Evolutionary conservation across 2,888 invertebrate species (phyloP), one percentile per base, ranked within the genome.

Genomic region (Ornithoptera alexandrae): DNA sequence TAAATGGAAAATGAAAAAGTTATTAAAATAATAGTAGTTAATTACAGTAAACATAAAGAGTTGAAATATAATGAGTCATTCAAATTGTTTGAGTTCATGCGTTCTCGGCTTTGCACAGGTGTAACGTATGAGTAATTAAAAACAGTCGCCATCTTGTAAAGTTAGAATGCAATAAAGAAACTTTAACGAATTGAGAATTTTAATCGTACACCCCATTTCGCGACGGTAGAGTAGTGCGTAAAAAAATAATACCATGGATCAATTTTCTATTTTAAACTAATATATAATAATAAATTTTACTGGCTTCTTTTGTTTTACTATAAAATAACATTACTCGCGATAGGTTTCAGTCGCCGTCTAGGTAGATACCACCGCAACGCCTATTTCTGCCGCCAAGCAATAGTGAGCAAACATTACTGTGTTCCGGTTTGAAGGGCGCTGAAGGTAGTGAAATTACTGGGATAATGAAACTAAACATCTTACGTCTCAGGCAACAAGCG

Each of bases 181-280:
- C 46, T 69, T 60, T 69, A 56, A 65, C 61, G 59, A 65, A 69
- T 69, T 65, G 53, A 53, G 65, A 69, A 65, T 69, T 61, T 69
- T 61, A 65, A 61, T 61, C 56, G 65, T n/a, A 61, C 3, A 30
- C 22, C 39, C 39, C 39, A 61, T 60, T 65, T 65, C n/a, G 68
- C 46, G 59, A 68, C 58, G 63, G 50, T 46, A 30, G 8, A 62
- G 20, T n/a, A 2, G 30, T 17, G 60, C 24, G 18, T 62, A n/a
- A 22, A 42, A 4, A 57, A 57, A 39, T 65, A 39, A 62, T 39
- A 62, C 24, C n/a, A 46, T 46, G 15, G 20, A 20, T 62, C 20
- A 62, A 15, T 22, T 65, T 65, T 22, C 22, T 57, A 20, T 36
- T 12, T 6, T 22, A 8, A 62, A 62, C 24, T 24, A 15, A 59